These are phyloP conservation scores for Stenotaenia linearis DNA, from an alignment of 2,888 invertebrate species.

Conservation along the genomic window DNA sequence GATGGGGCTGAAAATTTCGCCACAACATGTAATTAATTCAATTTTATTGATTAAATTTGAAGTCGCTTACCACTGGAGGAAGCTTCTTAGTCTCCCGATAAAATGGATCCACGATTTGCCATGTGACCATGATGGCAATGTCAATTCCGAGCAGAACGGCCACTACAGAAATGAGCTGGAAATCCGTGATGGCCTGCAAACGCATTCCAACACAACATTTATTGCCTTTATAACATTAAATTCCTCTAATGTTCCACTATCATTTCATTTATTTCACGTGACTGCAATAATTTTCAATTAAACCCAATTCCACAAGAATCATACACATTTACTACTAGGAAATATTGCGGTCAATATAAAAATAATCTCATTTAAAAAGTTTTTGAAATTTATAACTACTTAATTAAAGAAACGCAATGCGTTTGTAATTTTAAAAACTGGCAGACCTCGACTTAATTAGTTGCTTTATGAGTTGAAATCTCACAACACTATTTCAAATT, in stretches of 20 bases:
- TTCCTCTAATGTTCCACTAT: conserved; percentile 17
- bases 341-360: background rate
- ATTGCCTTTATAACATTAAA: conserved; percentile 23
- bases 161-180: conserved; percentile 95
- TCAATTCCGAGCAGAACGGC: conserved; percentile 84
- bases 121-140: conserved; percentile 88
- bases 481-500: too few relatives aligned
- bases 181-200: conserved; percentile 88
- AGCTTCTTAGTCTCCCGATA: conserved; percentile 83
- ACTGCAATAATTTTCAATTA: conserved; percentile 11
- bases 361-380: background rate
- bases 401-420: background rate
- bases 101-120: conserved; percentile 95
- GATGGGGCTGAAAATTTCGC: conserved; percentile 62
- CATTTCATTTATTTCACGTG: conserved; percentile 20
- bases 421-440: background rate
- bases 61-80: conserved; percentile 57
- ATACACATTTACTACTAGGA: background rate
- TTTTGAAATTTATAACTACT: background rate
- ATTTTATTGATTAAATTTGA: background rate
- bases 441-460: background rate
- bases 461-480: too few relatives aligned
- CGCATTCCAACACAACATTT: conserved; percentile 24
- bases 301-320: background rate
- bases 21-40: background rate